Base-by-base conservation (phyloP, 1,140 invertebrate genomes). In the Lerema accius region DNA sequence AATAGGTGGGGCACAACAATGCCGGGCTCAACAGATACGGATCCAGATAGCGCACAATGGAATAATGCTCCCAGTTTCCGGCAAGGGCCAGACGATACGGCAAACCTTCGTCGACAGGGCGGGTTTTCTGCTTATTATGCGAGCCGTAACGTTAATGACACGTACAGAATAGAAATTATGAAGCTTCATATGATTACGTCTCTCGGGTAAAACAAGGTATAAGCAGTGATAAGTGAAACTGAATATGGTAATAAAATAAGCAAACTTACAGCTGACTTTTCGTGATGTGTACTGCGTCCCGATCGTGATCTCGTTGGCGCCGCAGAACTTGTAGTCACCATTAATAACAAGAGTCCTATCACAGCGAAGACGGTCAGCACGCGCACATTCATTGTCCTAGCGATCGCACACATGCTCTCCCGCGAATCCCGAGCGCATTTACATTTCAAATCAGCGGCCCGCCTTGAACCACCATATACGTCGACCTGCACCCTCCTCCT, bases 41-140 rank as follows among this genome's bases (percentile, higher is more conserved):
- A 77, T 75, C 65, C 69, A 81, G 80, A 86, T 83, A 86, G 74
- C 65, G 78, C 69, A 86, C 84, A 84, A 86, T 81, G 75, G 76
- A 65, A 71, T 78, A 82, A 86, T 81, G 39, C 68, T 69, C 61
- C 49, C 76, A 67, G 81, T 80, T 82, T 86, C 83, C 82, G 85
- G 76, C 72, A 84, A 74, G 63, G 74, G 75, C 67, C 73, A 80
- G 76, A 82, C 79, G 77, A 78, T 77, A 81, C 81, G 73, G 73
- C 56, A 59, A 58, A 59, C 56, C 56, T 59, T 35, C 43, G 55
- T 48, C 28, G 43, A 48, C 37, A 59, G 56, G 55, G 43, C 55
- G 17, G 32, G 32, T 60, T 60, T 39, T 35, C 48, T 66, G 46
- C 48, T 67, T 67, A 67, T 56, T 61, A 67, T 67, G 43, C 51